These are phyloP conservation scores for Odontamblyopus rebecca DNA, from an alignment of 2,797 vertebrate species.

Conservation along the genomic window DNA sequence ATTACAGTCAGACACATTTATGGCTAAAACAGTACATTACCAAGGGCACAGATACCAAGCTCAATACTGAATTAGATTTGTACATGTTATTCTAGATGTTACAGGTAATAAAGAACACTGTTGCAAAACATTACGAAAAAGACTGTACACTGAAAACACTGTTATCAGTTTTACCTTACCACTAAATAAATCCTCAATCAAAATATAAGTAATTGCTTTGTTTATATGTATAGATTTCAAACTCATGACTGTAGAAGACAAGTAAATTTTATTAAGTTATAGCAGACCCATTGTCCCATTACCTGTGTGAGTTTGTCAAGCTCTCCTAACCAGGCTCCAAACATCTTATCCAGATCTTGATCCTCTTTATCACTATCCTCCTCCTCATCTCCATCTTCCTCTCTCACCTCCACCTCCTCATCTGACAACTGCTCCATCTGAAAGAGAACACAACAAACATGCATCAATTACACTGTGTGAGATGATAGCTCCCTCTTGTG, in stretches of 20 bases:
- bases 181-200: too few relatives aligned
- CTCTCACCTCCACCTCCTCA: constrained; percentile 92
- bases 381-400: constrained; percentile 74
- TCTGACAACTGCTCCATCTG: constrained; percentile 98
- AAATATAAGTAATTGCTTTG: too few relatives aligned
- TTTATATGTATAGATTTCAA: too few relatives aligned
- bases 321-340: constrained; percentile 96
- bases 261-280: too few relatives aligned
- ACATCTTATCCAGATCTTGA: constrained; percentile 98
- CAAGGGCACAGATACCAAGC: background rate
- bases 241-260: too few relatives aligned
- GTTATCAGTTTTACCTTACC: too few relatives aligned
- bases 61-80: background rate
- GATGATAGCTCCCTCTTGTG: constrained; percentile 36
- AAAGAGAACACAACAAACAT: background rate
- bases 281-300: background rate
- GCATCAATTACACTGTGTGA: background rate
- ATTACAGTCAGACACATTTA: background rate
- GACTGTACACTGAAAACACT: too few relatives aligned
- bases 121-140: too few relatives aligned
- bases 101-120: too few relatives aligned
- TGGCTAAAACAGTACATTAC: too few relatives aligned
- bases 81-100: background rate
- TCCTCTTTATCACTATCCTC: constrained; percentile 98
- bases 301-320: constrained; percentile 97